Base-by-base conservation (phyloP, 2,113 vertebrate species). In the Rissa tridactyla region DNA sequence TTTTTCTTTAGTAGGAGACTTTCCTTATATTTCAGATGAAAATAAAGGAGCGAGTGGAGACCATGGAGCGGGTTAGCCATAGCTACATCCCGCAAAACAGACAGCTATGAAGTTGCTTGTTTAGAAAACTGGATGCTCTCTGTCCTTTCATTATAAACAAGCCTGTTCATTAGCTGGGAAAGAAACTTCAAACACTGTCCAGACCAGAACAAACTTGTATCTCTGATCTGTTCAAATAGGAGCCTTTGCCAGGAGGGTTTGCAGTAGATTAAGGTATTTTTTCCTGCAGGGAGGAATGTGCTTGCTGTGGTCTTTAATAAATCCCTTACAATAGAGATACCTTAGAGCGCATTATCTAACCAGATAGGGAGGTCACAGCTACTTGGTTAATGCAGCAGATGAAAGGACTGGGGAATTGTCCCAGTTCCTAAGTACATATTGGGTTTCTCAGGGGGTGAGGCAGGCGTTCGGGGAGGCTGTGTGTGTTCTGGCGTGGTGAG, bases 101-200 rank as follows among this genome's bases (percentile, higher is more conserved):
- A 83, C 36, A 11, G 2, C 51, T 6, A 1, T 76, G 62, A 75
- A 77, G 69, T 89, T 2, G 5, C 40, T 93, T 95, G 95, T 96
- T 97, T 96, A 94, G 91, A 95, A 96, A 88, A 68, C 34, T 79
- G 73, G 64, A 78, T 89, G 82, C 52, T 76, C 6, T 82, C 34
- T 91, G 75, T 92, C 94, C 68, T 84, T 94, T 91, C 60, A 46
- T 91, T 97, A 77, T 95, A 96, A 96, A 94, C 91, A 90, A 75
- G 51, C 51, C 80, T 87, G 58, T 92, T 97, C 86, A 29, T 96
- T 90, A 94, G 77, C 27, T 82, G 70, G 77, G 75, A 90, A 97
- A 95, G 78, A 88, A 95, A 76, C 52, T 58, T 95, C 47, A 88
- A 81, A 91, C 68, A 52, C 71, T 87, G 68, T 87, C 65, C 90